Base-by-base conservation (phyloP, 2,888 invertebrate species). In the Latheticus oryzae region DNA sequence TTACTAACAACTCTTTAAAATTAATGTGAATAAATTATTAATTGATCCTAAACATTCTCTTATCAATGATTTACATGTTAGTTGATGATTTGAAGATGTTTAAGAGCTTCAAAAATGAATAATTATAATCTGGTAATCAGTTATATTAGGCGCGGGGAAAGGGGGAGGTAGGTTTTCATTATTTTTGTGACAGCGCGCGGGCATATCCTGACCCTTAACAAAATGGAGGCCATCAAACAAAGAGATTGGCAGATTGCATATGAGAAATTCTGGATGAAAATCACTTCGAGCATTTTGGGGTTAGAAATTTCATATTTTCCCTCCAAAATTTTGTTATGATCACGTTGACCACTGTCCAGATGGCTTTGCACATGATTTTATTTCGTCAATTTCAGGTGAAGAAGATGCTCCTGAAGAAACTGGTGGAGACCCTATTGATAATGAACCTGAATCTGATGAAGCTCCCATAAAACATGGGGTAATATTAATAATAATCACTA, bases 151-250 rank as follows among this genome's bases (percentile, higher is more conserved):
- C 60, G 70, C 62, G 72, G 67, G 73, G 71, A 61, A 68, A 71
- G 76, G 77, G 73, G 74, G 71, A 71, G 73, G 74, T 72, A 68
- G 73, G 74, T 77, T 77, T 78, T 78, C 80, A 79, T 81, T 80
- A 80, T 80, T 80, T 80, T 81, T 80, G 79, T 80, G 79, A 79
- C 79, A 80, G 80, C 77, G 78, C 78, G 80, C 85, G 85, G 84
- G 84, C 84, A 84, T 84, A 84, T 84, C 79, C 84, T 84, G 86
- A 86, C 86, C 86, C 86, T 85, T 86, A 85, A 87, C 87, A 87
- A 87, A 87, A 87, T 87, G 87, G 87, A 85, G 85, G 87, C 85
- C 85, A 83, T 84, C 85, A 85, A 86, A 87, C 86, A 87, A 86
- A 86, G 86, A 85, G 84, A 86, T 85, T 85, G 85, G 84, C 84